phyloP scores from a whole-genome alignment of 2,888 invertebrate species.

The Formica aserva region DNA sequence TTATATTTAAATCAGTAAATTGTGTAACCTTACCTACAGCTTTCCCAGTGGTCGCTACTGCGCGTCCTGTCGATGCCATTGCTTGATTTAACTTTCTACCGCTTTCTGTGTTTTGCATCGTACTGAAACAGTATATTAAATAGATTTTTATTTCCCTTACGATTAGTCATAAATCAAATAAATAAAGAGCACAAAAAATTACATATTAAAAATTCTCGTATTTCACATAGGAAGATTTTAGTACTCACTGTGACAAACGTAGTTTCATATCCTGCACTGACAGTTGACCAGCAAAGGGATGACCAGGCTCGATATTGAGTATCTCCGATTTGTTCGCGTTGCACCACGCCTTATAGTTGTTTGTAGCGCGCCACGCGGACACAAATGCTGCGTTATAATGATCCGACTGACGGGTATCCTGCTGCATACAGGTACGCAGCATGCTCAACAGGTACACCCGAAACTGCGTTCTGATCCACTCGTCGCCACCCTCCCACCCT shows the following conservation, averaged over 20 bases:
- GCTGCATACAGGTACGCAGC: slow-evolving; percentile 91
- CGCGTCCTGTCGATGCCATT: slow-evolving; percentile 95
- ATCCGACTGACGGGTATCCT: slow-evolving; percentile 93
- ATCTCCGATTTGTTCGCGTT: slow-evolving; percentile 86
- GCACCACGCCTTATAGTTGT: slow-evolving; percentile 95
- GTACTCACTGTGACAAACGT: slow-evolving; percentile 95
- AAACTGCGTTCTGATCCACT: slow-evolving; percentile 98
- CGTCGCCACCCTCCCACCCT: slow-evolving; percentile 97
- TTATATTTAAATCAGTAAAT: slow-evolving; percentile 13
- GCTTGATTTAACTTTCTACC: slow-evolving; percentile 97
- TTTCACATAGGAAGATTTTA: not conserved
- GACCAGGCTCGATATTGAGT: slow-evolving; percentile 89
- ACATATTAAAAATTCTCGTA: not conserved
- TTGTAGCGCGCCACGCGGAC: slow-evolving; percentile 93
- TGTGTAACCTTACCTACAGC: slow-evolving; percentile 88
- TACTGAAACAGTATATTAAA: slow-evolving; percentile 87
- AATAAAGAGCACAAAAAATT: not conserved
- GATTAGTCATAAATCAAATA: not conserved
- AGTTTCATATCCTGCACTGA: slow-evolving; percentile 98
- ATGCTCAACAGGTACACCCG: slow-evolving; percentile 94
- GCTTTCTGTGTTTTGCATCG: slow-evolving; percentile 97
- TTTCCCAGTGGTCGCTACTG: slow-evolving; percentile 93
- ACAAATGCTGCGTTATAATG: slow-evolving; percentile 96
- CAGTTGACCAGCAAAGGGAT: slow-evolving; percentile 97
- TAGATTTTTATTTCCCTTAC: not conserved